Evolutionary conservation across 2,113 vertebrate genomes (phyloP).

Genomic region (Protomyctophum bolini): DNA sequence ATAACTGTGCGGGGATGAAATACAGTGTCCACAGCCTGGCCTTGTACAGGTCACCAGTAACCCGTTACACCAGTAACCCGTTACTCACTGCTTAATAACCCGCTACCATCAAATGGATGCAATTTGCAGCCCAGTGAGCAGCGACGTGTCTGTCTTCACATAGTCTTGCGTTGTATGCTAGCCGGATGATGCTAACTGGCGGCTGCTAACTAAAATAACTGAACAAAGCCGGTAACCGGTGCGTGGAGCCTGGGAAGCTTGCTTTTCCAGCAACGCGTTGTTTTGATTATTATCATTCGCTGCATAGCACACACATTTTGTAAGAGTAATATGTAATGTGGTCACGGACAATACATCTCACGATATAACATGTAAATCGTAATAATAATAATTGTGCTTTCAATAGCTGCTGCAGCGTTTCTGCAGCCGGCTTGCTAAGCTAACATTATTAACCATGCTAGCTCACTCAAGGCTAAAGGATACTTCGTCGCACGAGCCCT

Average conservation of each 20-base stretch:
- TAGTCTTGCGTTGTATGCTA: constrained; percentile 25
- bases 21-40: constrained; percentile 10
- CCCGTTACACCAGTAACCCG: constrained; percentile 6
- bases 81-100: background rate
- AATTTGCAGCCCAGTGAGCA: constrained; percentile 1
- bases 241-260: constrained; percentile 27
- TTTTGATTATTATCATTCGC: too few relatives aligned
- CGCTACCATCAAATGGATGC: background rate
- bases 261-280: constrained; percentile 5
- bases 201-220: constrained; percentile 37
- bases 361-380: background rate
- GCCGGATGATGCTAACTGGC: constrained; percentile 15
- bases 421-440: constrained; percentile 56
- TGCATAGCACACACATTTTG: too few relatives aligned
- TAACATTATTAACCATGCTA: constrained; percentile 61
- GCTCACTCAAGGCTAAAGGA: constrained; percentile 37
- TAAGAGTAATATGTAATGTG: background rate
- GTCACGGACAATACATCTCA: background rate
- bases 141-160: constrained; percentile 7
- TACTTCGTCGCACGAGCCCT: too few relatives aligned
- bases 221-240: constrained; percentile 75
- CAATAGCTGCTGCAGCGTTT: constrained; percentile 32
- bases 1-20: constrained; percentile 1
- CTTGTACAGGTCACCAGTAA: background rate
- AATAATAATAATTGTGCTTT: background rate